phyloP scores from a whole-genome alignment of 2,113 vertebrate genomes.

The Hemicordylus capensis region DNA sequence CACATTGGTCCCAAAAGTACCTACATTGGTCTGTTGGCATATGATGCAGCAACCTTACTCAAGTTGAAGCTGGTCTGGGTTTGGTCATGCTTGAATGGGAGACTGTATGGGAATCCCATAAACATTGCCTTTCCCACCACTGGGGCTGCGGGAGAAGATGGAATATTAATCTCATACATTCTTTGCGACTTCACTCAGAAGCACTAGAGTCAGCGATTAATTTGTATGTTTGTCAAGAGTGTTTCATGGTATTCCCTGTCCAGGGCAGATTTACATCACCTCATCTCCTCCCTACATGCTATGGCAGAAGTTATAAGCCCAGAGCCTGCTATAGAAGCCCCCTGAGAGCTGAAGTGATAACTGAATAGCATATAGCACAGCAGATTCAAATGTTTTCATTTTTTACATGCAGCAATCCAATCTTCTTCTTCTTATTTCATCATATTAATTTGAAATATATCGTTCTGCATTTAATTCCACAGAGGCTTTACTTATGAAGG shows the following conservation, averaged over 20 bases:
- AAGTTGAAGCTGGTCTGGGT: too few relatives aligned
- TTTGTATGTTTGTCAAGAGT: not conserved
- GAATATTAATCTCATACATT: too few relatives aligned
- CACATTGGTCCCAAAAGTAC: too few relatives aligned
- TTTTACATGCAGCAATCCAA: not conserved
- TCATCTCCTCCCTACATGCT: not conserved
- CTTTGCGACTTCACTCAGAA: not conserved
- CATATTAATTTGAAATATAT: not conserved
- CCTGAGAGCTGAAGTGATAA: not conserved
- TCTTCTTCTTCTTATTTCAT: not conserved
- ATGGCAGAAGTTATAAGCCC: not conserved
- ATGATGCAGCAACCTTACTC: too few relatives aligned
- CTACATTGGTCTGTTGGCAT: too few relatives aligned
- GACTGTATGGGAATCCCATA: too few relatives aligned
- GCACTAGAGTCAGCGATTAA: not conserved
- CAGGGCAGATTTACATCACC: too few relatives aligned
- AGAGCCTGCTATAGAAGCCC: not conserved
- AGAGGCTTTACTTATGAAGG: not conserved
- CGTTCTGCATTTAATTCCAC: not conserved
- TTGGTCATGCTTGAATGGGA: too few relatives aligned
- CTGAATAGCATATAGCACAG: not conserved
- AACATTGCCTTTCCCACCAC: too few relatives aligned
- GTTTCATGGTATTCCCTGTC: not conserved
- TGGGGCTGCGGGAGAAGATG: too few relatives aligned
- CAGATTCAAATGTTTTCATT: not conserved